These are phyloP conservation scores for Adelges cooleyi DNA, from an alignment of 1,140 invertebrate genomes.

Conservation along the genomic window DNA sequence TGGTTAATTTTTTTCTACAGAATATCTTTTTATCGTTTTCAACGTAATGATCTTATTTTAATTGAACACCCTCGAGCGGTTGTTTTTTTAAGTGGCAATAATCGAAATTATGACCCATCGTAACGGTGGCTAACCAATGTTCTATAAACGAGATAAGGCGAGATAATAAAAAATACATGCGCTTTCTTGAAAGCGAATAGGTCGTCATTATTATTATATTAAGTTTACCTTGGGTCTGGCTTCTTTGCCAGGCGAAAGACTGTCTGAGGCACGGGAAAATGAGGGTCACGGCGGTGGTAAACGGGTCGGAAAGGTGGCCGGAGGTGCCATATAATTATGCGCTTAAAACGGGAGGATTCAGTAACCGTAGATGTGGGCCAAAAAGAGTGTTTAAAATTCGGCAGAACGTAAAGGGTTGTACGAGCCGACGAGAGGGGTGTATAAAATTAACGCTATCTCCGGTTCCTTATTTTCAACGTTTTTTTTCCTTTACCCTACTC, in stretches of 20 bases:
- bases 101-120: too few relatives aligned
- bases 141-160: background rate
- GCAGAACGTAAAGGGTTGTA: slow-evolving; percentile 10
- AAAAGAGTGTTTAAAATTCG: slow-evolving; percentile 26
- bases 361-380: slow-evolving; percentile 18
- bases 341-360: slow-evolving; percentile 10
- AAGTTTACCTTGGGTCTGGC: slow-evolving; percentile 16
- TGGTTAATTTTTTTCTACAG: too few relatives aligned
- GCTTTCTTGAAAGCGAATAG: background rate
- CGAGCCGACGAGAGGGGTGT: background rate
- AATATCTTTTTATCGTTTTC: too few relatives aligned
- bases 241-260: slow-evolving; percentile 12
- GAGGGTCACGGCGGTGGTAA: background rate
- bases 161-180: background rate
- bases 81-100: too few relatives aligned
- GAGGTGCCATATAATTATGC: slow-evolving; percentile 15
- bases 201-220: slow-evolving; percentile 19
- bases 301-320: background rate
- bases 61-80: too few relatives aligned
- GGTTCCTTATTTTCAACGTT: slow-evolving; percentile 22
- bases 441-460: slow-evolving; percentile 29
- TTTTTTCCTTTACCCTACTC: background rate
- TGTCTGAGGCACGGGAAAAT: background rate
- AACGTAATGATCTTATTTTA: too few relatives aligned
- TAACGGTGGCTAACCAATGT: background rate